Percentiles rank a stretch among this genome's conserved stretches.
phyloP scores from a whole-genome alignment of 2,797 vertebrate species.

The Taenioides sp. region DNA sequence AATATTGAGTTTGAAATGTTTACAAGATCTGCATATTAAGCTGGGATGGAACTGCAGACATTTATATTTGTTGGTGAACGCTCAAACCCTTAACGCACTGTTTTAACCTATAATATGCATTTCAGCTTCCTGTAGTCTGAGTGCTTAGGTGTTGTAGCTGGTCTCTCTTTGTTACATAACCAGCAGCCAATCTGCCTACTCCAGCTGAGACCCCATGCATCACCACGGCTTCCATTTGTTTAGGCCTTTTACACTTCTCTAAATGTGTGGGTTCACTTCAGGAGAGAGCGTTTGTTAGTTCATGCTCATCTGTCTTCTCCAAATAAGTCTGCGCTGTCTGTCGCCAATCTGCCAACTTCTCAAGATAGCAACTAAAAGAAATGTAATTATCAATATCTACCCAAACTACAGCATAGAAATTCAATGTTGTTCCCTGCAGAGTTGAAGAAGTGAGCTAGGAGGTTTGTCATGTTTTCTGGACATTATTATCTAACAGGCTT shows the following conservation, averaged over 20 bases:
- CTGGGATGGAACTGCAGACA: neutral
- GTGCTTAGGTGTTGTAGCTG: neutral
- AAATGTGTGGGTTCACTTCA: slow-evolving; percentile 15
- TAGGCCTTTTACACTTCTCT: slow-evolving; percentile 9
- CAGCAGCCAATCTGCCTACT: slow-evolving; percentile 18
- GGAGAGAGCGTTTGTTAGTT: slow-evolving; percentile 13
- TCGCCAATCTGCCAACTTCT: slow-evolving; percentile 26
- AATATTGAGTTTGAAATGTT: neutral
- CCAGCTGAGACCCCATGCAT: slow-evolving; percentile 38
- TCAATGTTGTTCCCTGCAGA: neutral
- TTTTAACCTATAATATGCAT: neutral
- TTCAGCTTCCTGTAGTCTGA: neutral
- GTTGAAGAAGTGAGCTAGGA: slow-evolving; percentile 17
- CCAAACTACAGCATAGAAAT: neutral
- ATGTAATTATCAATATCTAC: neutral
- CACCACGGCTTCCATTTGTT: slow-evolving; percentile 29
- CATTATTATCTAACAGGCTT: slow-evolving; percentile 18
- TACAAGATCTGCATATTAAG: neutral
- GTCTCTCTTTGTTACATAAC: slow-evolving; percentile 5
- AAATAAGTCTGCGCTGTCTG: slow-evolving; percentile 7
- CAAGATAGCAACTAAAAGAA: neutral
- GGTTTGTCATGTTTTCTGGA: slow-evolving; percentile 20
- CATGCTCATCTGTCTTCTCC: slow-evolving; percentile 26
- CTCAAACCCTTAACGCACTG: neutral
- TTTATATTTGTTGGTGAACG: neutral